Base-by-base conservation (phyloP, 1,140 invertebrate genomes). In the Leptinotarsa lineolata region DNA sequence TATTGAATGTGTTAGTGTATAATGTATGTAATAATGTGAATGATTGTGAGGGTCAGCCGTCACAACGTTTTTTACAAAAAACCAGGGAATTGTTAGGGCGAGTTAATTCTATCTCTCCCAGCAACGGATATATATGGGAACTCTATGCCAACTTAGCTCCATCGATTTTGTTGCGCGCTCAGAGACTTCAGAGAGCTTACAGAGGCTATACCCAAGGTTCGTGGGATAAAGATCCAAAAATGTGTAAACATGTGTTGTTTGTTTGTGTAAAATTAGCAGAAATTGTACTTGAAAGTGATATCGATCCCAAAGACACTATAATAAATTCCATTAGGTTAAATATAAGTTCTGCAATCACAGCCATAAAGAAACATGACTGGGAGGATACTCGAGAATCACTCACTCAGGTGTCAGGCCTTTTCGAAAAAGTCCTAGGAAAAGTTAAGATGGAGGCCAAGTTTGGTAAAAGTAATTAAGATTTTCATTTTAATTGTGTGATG, bases 31-130 rank as follows among this genome's bases (percentile, higher is more conserved):
- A 92, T 54, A 88, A 93, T 75, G 82, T 89, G 16, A 81, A 44
- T 24, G 89, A 92, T 83, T 82, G 83, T 21, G 82, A 88, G 54
- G 87, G 87, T 4, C 82, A 84, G 61, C 78, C 86, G 18, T 77
- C 86, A 5, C 81, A 83, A 60, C 87, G 86, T 79, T 86, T 92
- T 22, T 79, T 88, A 70, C 89, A 91, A 76, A 89, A 91, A 78
- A 84, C 90, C 1, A 84, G 92, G 20, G 89, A 94, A 81, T 87
- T 98, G 24, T 91, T 98, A 82, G 95, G 94, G 2, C 88, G 93
- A 73, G 88, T 97, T 24, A 94, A 94, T 22, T 86, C 88, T 1
- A 83, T 90, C 70, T 87, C 90, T 79, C 86, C 89, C 61, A 91
- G 89, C 76, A 91, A 94, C 80, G 87, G 90, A 0, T 88, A 90